Conservation (phyloP, 2,797 vertebrate species). For the Triplophysa bombifrons region DNA sequence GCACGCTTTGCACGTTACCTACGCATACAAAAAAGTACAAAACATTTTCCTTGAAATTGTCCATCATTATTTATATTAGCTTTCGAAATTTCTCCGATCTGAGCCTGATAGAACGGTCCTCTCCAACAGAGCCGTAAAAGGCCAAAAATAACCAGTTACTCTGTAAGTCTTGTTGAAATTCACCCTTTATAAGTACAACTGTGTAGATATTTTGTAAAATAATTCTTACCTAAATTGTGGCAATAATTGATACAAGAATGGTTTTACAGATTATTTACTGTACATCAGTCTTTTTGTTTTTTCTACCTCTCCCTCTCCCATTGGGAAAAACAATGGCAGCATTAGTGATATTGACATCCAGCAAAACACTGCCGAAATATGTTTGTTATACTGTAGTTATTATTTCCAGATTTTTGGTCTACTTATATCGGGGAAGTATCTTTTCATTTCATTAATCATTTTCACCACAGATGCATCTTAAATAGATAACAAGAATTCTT, state of each 20-base stretch:
- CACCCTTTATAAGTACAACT: background rate
- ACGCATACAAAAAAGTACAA: conserved; percentile 27
- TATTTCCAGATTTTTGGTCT: too few relatives aligned
- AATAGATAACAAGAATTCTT: too few relatives aligned
- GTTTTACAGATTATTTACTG: background rate
- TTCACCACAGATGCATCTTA: too few relatives aligned
- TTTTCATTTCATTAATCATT: too few relatives aligned
- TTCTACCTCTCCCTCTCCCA: background rate
- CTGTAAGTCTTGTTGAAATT: too few relatives aligned
- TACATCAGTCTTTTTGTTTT: background rate
- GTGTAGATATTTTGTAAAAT: too few relatives aligned
- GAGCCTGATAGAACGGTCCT: background rate
- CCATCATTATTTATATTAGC: background rate
- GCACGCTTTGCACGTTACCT: conserved; percentile 14
- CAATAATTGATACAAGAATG: background rate
- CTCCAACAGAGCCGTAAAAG: background rate
- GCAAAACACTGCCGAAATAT: background rate
- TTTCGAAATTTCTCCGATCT: background rate
- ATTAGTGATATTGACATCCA: background rate
- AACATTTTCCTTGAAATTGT: conserved; percentile 21
- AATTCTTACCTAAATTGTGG: background rate
- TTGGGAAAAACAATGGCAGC: background rate
- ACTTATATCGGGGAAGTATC: too few relatives aligned
- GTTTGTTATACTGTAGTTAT: too few relatives aligned
- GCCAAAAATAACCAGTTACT: too few relatives aligned